Evolutionary conservation across 2,888 invertebrate genomes (phyloP).

Genomic region (Eremobia ochroleuca): DNA sequence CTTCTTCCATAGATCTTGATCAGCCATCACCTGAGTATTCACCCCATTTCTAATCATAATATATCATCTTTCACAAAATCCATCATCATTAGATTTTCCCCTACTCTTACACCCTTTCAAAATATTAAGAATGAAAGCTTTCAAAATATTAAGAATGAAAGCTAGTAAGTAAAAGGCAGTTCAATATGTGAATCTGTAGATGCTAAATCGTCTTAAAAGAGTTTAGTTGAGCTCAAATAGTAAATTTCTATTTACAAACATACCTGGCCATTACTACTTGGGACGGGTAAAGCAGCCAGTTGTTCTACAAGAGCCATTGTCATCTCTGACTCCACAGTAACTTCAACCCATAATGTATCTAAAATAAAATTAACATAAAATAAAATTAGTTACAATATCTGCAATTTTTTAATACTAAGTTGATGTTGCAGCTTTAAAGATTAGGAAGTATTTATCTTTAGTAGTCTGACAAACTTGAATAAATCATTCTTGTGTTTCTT

Average conservation of each 20-base stretch:
- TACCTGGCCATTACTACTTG: slow-evolving; percentile 86
- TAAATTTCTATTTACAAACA: neutral
- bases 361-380: slow-evolving; percentile 68
- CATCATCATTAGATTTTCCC: neutral
- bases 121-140: neutral
- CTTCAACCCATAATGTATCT: slow-evolving; percentile 96
- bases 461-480: neutral
- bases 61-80: neutral
- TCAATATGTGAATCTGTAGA: neutral
- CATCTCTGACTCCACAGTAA: slow-evolving; percentile 95
- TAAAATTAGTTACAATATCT: slow-evolving; percentile 1
- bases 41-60: neutral
- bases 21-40: neutral
- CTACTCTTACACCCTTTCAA: neutral
- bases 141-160: neutral
- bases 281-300: slow-evolving; percentile 89
- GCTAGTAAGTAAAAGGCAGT: neutral
- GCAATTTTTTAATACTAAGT: neutral
- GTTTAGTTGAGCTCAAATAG: neutral
- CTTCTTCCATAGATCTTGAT: neutral
- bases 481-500: neutral
- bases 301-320: slow-evolving; percentile 96
- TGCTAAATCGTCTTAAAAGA: neutral
- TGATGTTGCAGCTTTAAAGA: neutral
- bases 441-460: slow-evolving; percentile 1